Base-by-base conservation (phyloP, 2,113 vertebrate species). In the Siniperca knerii region DNA sequence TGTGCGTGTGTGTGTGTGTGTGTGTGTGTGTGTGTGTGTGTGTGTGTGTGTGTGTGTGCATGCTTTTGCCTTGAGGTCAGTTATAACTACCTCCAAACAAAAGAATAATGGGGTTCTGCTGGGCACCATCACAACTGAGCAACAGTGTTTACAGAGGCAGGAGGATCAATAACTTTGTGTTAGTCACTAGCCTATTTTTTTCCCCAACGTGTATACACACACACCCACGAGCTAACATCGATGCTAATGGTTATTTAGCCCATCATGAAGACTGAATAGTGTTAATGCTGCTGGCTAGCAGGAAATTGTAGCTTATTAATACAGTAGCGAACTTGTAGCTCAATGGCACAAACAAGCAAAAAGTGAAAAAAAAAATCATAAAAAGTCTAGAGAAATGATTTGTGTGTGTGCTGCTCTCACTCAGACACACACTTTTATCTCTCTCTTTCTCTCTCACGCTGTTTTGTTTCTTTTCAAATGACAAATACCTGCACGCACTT, bases 81-180 rank as follows among this genome's bases (percentile, higher is more conserved):
- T 73, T 62, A 82, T 79, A 78, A 81, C 70, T 33, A 44, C 69
- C 50, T 72, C 69, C 72, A 82, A 78, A 84, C 21, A 75, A 72
- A 87, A 88, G 54, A 89, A 71, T 84, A 87, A 77, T 89, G 23
- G 62, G 40, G 52, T 64, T 90, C 67, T 68, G 67, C 54, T 67
- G 64, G 69, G 65, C 81, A 76, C 5, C 35, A 67, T 79, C 83
- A 68, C 80, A 87, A 40, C 40, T 37, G 48, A 81, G 61, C 65
- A 83, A 33, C 61, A 71, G 78, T 86, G 71, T 76, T 86, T 86
- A 75, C 58, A 75, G 64, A 79, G 46, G 52, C 75, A 35, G 33
- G 9, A 11, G 16, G 44, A 89, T 90, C 79, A 77, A 85, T 92
- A 82, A 48, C 52, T 65, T 75, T 60, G 20, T 80, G 52, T 85